These are phyloP conservation scores for Tenthredo distinguenda DNA, from an alignment of 2,888 invertebrate species.

Conservation along the genomic window DNA sequence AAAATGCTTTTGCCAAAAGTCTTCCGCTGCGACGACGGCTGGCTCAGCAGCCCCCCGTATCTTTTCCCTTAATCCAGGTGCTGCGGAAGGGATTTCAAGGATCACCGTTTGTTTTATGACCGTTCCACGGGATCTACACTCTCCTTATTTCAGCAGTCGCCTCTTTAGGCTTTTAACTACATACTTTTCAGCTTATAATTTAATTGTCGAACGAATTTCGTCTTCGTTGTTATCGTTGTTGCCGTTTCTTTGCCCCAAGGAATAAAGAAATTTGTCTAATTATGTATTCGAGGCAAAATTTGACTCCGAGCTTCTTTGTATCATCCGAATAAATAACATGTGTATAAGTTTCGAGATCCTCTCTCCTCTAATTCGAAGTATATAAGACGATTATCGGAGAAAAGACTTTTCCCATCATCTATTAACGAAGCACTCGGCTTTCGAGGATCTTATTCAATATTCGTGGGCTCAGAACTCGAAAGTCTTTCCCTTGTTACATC, in stretches of 20 bases:
- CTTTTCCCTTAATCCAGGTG: conserved; percentile 37
- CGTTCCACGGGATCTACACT: background rate
- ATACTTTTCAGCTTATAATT: background rate
- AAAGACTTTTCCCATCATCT: conserved; percentile 17
- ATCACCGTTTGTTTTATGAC: conserved; percentile 40
- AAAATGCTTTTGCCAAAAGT: conserved; percentile 11
- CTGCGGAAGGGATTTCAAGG: conserved; percentile 44
- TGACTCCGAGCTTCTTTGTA: background rate
- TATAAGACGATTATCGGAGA: conserved; percentile 12
- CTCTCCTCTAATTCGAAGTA: background rate
- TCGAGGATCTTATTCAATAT: conserved; percentile 33
- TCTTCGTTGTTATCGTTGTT: background rate
- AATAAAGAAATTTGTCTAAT: too few species aligned
- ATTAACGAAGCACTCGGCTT: conserved; percentile 14
- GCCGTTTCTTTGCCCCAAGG: background rate
- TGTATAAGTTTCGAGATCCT: background rate
- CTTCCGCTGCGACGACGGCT: background rate
- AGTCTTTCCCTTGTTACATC: conserved; percentile 4
- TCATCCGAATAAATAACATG: background rate
- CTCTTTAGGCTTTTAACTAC: background rate
- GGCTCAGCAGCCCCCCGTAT: background rate
- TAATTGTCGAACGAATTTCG: background rate
- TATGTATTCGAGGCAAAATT: background rate
- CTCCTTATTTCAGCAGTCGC: background rate
- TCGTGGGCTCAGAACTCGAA: conserved; percentile 14